phyloP scores from a whole-genome alignment of 2,888 invertebrate genomes.

The Euplexia lucipara region DNA sequence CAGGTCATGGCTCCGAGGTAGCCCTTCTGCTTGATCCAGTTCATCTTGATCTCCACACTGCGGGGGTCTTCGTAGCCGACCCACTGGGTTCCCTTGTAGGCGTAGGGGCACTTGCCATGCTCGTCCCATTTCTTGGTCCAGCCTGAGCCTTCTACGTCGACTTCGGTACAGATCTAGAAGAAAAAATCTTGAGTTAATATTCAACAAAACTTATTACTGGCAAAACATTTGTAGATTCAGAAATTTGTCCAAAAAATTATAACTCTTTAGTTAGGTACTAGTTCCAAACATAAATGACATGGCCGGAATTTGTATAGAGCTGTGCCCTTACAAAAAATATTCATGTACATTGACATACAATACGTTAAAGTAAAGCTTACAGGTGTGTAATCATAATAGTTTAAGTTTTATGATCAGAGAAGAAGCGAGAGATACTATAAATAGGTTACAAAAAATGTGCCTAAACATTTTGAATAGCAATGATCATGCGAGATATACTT shows the following conservation, averaged over 20 bases:
- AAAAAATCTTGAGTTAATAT: background rate
- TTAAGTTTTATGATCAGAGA: too few species aligned
- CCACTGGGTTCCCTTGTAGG: constrained; percentile 97
- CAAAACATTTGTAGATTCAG: background rate
- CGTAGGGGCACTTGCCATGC: constrained; percentile 95
- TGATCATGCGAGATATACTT: too few species aligned
- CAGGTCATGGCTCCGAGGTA: constrained; percentile 97
- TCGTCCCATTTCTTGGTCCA: constrained; percentile 97
- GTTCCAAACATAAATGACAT: too few species aligned
- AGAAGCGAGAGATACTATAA: too few species aligned
- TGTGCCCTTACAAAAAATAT: too few species aligned
- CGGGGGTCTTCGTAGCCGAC: constrained; percentile 96
- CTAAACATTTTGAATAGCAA: too few species aligned
- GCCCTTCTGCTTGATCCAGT: constrained; percentile 95
- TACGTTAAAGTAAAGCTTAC: too few species aligned
- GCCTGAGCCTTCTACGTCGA: constrained; percentile 92
- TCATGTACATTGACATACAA: too few species aligned
- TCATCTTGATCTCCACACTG: constrained; percentile 97
- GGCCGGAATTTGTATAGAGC: too few species aligned
- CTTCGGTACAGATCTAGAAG: constrained; percentile 94
- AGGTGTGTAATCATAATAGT: too few species aligned
- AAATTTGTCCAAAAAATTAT: background rate
- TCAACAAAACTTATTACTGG: background rate
- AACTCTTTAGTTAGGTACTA: background rate
- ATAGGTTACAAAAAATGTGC: too few species aligned